Base-by-base conservation (phyloP, 2,797 vertebrate genomes). In the Falco rusticolus region DNA sequence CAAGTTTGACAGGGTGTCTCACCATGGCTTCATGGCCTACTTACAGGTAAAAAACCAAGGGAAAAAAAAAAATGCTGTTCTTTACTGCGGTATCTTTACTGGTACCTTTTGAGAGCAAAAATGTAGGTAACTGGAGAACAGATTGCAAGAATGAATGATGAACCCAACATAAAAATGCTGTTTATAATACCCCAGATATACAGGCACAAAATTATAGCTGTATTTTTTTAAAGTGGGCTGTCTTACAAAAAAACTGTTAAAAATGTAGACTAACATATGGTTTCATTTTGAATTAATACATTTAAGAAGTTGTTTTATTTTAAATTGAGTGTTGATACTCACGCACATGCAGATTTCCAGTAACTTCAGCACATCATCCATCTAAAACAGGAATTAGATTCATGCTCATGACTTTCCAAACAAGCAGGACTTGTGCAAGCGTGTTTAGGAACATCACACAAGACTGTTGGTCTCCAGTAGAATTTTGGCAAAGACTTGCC, bases 71-170 rank as follows among this genome's bases (percentile, higher is more conserved):
- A 34, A 34, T 16, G 70, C 24, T 31, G 4, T 87, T 91, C 64
- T 45, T 45, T 45, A 56, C 9, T 79, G 13, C 69, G 4, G 43
- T 45, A 45, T 45, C 60, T 59, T 63, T 70, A 69, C n/a, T 70
- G 60, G 17, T 82, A 69, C 28, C 19, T 85, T 96, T 82, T 50
- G 43, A 70, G 10, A 93, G 87, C 34, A 95, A 84, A 94, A 77
- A 26, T 34, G 37, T 2, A 86, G 66, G 21, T 41, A 87, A 77
- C 11, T 47, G 48, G 60, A 70, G 33, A 74, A 39, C 7, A 57
- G 13, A 69, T 56, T 87, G 45, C n/a, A 91, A 90, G 63, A 85
- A 72, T 26, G 45, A 76, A 72, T 59, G 18, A 37, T 69, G 82
- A 79, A 84, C 18, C 33, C 50, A 31, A 33, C n/a, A 70, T 57